These are phyloP conservation scores for Cecropterus lyciades DNA, from an alignment of 1,140 invertebrate genomes.

Conservation along the genomic window DNA sequence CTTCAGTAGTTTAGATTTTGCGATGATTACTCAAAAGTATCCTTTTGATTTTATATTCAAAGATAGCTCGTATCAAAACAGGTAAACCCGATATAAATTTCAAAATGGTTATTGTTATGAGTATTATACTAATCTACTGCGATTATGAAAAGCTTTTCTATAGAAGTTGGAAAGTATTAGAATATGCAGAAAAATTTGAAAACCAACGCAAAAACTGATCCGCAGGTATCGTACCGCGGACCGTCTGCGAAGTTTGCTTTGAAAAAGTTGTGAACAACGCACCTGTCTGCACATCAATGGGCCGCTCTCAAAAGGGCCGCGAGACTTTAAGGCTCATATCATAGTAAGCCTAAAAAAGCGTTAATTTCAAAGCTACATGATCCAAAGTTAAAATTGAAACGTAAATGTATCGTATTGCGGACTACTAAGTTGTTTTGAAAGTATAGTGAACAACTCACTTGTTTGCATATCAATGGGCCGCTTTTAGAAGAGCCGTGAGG, in stretches of 20 bases:
- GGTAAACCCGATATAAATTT: too few relatives aligned
- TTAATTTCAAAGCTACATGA: too few relatives aligned
- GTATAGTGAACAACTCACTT: conserved; percentile 58
- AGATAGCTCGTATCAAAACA: too few relatives aligned
- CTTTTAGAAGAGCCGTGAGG: conserved; percentile 54
- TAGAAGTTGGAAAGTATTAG: neutral
- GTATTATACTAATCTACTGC: too few relatives aligned
- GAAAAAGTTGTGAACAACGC: conserved; percentile 63
- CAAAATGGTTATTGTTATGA: too few relatives aligned
- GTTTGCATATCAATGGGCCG: conserved; percentile 59
- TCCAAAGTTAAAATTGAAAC: too few relatives aligned
- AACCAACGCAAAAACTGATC: conserved; percentile 13
- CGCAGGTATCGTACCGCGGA: conserved; percentile 36
- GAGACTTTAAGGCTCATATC: conserved; percentile 43
- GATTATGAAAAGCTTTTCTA: neutral
- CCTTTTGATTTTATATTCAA: too few relatives aligned
- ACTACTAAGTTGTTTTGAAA: conserved; percentile 73
- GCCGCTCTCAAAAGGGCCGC: conserved; percentile 53
- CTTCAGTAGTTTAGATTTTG: too few relatives aligned
- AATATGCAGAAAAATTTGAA: conserved; percentile 21
- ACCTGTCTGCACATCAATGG: conserved; percentile 63
- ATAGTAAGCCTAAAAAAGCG: conserved; percentile 1
- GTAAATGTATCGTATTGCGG: conserved; percentile 36
- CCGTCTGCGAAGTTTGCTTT: conserved; percentile 71
- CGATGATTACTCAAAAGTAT: too few relatives aligned